Conservation (phyloP, 2,113 vertebrate species). For the Orcinus orca region DNA sequence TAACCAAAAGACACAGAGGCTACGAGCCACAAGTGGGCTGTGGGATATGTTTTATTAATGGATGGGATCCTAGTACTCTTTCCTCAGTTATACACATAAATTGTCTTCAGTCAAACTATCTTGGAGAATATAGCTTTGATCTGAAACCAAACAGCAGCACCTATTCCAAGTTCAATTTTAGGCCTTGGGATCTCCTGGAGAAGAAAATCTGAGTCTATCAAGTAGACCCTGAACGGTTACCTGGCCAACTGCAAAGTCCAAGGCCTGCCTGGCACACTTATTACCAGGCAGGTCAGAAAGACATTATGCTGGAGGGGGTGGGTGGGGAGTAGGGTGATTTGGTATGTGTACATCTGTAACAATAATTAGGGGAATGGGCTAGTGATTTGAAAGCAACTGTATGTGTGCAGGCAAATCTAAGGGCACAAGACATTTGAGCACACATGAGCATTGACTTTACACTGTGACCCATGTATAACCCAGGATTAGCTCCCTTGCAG, state of each 20-base stretch:
- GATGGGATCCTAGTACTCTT: not conserved
- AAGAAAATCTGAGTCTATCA: not conserved
- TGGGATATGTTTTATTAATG: not conserved
- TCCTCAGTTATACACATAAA: not conserved
- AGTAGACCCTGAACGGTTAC: not conserved
- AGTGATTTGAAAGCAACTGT: not conserved
- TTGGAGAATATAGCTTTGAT: not conserved
- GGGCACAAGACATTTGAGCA: not conserved
- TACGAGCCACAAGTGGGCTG: not conserved
- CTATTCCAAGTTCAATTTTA: not conserved
- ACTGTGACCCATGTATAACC: not conserved
- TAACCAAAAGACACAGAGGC: not conserved
- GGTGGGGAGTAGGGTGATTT: not conserved
- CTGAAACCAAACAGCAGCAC: not conserved
- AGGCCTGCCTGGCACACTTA: not conserved
- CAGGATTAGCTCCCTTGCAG: not conserved
- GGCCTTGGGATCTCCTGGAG: not conserved
- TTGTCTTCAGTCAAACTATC: not conserved
- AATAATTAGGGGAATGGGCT: not conserved
- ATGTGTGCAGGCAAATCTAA: not conserved
- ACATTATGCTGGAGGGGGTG: not conserved
- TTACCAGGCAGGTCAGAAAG: not conserved
- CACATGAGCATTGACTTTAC: not conserved
- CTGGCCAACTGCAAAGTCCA: not conserved
- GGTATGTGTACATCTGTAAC: not conserved